Evolutionary conservation across 2,797 vertebrate species (phyloP).

Genomic region (Gambusia yucatana): DNA sequence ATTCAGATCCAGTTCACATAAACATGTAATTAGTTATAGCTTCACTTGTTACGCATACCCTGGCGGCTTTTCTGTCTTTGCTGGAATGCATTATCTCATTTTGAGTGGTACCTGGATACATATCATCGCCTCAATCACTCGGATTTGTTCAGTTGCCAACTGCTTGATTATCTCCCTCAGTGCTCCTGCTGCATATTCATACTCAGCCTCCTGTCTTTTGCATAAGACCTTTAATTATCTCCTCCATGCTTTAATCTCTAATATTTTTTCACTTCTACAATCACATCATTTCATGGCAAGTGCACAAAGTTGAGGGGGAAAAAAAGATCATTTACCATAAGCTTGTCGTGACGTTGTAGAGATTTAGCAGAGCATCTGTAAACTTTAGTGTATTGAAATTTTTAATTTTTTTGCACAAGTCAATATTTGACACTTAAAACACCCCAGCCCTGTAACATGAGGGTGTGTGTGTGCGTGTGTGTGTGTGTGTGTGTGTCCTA

Average conservation of each 20-base stretch:
- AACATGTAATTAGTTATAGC: conserved; percentile 20
- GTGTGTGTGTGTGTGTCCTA: conserved; percentile 70
- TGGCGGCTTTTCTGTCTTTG: conserved; percentile 35
- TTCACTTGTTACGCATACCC: conserved; percentile 20
- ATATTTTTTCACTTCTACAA: conserved; percentile 30
- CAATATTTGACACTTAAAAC: conserved; percentile 43
- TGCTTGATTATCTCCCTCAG: conserved; percentile 7
- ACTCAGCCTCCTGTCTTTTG: background rate
- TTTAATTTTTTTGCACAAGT: background rate
- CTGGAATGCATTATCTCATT: conserved; percentile 39
- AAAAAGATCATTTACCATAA: background rate
- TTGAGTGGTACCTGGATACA: conserved; percentile 13
- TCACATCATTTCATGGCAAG: conserved; percentile 17
- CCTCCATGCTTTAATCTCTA: conserved; percentile 15
- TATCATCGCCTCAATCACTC: conserved; percentile 9
- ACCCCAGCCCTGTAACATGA: conserved; percentile 50
- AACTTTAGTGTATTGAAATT: conserved; percentile 12
- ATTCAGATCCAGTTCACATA: conserved; percentile 25
- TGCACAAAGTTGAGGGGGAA: conserved; percentile 16
- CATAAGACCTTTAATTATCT: conserved; percentile 21
- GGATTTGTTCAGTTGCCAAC: conserved; percentile 17
- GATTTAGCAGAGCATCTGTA: conserved; percentile 38
- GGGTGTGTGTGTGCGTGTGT: no score
- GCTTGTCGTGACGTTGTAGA: conserved; percentile 14
- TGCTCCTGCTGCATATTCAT: conserved; percentile 14